Percentiles rank a stretch among this genome's conserved stretches.
Evolutionary conservation across 2,888 invertebrate genomes (phyloP).

Genomic region (Chymomyza procnemis): DNA sequence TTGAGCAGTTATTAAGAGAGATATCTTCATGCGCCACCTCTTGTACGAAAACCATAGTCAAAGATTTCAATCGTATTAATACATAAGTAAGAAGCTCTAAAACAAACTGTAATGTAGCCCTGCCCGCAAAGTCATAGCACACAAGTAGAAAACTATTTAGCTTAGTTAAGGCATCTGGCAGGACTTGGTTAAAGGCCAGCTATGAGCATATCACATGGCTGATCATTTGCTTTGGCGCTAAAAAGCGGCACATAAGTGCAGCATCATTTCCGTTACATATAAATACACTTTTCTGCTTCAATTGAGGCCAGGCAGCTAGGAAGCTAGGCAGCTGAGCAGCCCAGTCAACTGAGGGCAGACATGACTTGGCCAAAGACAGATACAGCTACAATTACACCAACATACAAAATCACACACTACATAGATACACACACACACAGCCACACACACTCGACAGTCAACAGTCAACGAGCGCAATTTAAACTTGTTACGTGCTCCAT

Average conservation of each 20-base stretch:
- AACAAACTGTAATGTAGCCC: no score
- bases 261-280: slow-evolving; percentile 71
- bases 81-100: no score
- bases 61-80: no score
- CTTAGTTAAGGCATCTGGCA: slow-evolving; percentile 18
- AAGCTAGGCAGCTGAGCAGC: background rate
- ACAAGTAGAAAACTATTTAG: slow-evolving; percentile 31
- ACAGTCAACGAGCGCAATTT: slow-evolving; percentile 72
- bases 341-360: slow-evolving; percentile 20
- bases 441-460: slow-evolving; percentile 44
- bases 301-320: slow-evolving; percentile 41
- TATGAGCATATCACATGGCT: slow-evolving; percentile 42
- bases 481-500: slow-evolving; percentile 68
- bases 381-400: background rate
- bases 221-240: slow-evolving; percentile 51
- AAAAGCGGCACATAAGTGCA: slow-evolving; percentile 64
- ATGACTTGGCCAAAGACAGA: slow-evolving; percentile 46
- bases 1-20: no score
- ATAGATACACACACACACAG: slow-evolving; percentile 36
- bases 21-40: no score
- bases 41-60: no score
- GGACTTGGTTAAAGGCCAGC: background rate
- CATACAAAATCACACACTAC: slow-evolving; percentile 40
- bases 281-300: slow-evolving; percentile 70
- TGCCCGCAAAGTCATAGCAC: background rate